A percentile compares a stretch with the other conserved stretches of the same genome.
Evolutionary conservation across 1,140 invertebrate species (phyloP).

Genomic region (Drosophila bifasciata): DNA sequence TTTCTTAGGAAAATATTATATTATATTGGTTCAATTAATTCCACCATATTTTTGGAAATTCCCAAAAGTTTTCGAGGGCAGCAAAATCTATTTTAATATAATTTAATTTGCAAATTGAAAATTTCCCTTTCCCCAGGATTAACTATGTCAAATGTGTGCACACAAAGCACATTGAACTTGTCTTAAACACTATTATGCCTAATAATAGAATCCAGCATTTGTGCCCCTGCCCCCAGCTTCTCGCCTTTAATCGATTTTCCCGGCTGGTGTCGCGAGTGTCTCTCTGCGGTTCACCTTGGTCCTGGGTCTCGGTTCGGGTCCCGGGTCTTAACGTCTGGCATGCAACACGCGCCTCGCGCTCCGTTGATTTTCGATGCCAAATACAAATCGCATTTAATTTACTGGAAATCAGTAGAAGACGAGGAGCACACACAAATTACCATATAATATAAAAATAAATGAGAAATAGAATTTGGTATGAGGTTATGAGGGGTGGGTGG

Average conservation of each 20-base stretch:
- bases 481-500: too few relatives aligned
- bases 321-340: conserved; percentile 42
- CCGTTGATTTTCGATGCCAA: conserved; percentile 42
- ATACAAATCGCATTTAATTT: conserved; percentile 77
- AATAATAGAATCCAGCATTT: conserved; percentile 9
- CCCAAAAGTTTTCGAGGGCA: too few relatives aligned
- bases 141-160: too few relatives aligned
- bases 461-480: conserved; percentile 35
- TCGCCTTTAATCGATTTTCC: conserved; percentile 35
- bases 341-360: conserved; percentile 37
- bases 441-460: conserved; percentile 52
- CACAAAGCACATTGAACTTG: too few relatives aligned
- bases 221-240: conserved; percentile 2
- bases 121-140: too few relatives aligned
- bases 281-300: conserved; percentile 20
- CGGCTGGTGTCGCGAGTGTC: conserved; percentile 7
- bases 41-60: too few relatives aligned
- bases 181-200: too few relatives aligned
- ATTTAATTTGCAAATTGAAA: too few relatives aligned
- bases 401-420: conserved; percentile 67
- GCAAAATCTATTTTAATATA: too few relatives aligned
- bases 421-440: conserved; percentile 45
- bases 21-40: too few relatives aligned
- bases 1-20: too few relatives aligned
- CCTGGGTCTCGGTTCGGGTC: too few relatives aligned